Evolutionary conservation across 1,140 invertebrate genomes (phyloP), one percentile per base, ranked within the genome.

Genomic region (Capitella teleta): DNA sequence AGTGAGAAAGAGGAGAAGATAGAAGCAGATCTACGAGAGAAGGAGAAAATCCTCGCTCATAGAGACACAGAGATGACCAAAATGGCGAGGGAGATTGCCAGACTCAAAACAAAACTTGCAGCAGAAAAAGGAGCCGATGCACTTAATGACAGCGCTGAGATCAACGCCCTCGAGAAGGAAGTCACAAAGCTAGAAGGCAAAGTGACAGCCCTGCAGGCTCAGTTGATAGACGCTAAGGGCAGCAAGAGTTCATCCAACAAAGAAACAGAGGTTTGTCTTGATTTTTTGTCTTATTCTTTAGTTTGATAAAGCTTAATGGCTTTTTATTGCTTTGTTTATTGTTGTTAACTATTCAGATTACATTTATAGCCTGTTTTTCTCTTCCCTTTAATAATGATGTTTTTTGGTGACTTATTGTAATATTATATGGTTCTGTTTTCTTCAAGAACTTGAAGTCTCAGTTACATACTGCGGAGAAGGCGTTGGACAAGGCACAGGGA

Each of bases 401-500:
- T 34, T 10, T 10, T 34, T 34, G 10, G 10, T 34, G 10, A 34
- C 10, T 34, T 34, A 34, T 34, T 16, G 10, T 10, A 10, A 34
- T 34, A 34, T 34, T 34, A 10, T 34, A 16, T 16, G 16, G 32
- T n/a, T n/a, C n/a, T n/a, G 32, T 16, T 34, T 10, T 16, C 16
- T 10, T 34, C 10, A 16, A 34, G 32, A 34, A 34, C 10, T 10
- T 10, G 32, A 34, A 34, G 32, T 34, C 32, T 6, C 43, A 21
- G 4, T 18, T 26, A 2, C 43, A 45, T 21, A 26, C 21, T 21
- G 23, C 16, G 14, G 38, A 40, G 38, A 40, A 18, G 14, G 38
- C 38, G 6, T 12, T 40, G n/a, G 38, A 40, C 19, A 40, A 40
- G 19, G 10, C 38, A 5, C 5, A 16, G 2, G 5, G 63, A 68